Evolutionary conservation across 2,797 vertebrate species (phyloP).

Genomic region (Cirrhinus molitorella): DNA sequence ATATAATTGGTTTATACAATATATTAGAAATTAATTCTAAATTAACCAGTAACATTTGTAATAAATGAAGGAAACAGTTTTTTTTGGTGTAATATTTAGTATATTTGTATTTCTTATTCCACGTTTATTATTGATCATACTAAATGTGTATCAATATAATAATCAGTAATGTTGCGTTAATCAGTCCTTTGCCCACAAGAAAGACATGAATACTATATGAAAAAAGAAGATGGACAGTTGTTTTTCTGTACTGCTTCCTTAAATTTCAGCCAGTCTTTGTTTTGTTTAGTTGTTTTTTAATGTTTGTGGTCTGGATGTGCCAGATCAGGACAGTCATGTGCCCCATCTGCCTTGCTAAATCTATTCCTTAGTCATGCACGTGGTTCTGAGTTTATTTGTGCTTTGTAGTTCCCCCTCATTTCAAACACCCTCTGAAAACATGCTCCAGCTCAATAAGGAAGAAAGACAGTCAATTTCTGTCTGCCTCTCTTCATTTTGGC

Average conservation of each 20-base stretch:
- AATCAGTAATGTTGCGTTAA: not conserved
- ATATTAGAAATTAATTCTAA: not conserved
- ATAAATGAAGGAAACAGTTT: too few relatives aligned
- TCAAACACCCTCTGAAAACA: not conserved
- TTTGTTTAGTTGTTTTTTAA: not conserved
- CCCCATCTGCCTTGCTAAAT: slow-evolving; percentile 19
- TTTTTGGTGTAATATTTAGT: too few relatives aligned
- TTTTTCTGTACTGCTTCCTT: slow-evolving; percentile 11
- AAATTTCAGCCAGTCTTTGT: slow-evolving; percentile 7
- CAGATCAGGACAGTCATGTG: slow-evolving; percentile 23
- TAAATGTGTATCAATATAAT: too few relatives aligned
- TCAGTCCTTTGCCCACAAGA: not conserved
- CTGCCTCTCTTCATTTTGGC: not conserved
- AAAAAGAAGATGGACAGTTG: not conserved
- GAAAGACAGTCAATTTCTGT: not conserved
- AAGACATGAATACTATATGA: not conserved
- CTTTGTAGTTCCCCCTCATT: not conserved
- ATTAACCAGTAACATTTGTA: not conserved
- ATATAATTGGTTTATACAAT: not conserved
- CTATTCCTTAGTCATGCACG: not conserved
- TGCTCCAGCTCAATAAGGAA: not conserved
- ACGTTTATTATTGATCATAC: too few relatives aligned
- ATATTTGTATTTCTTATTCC: too few relatives aligned
- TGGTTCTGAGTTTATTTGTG: slow-evolving; percentile 22
- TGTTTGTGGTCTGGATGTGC: slow-evolving; percentile 6